Evolutionary conservation across 2,797 vertebrate genomes (phyloP).

Genomic region (Ctenopoma multispine): DNA sequence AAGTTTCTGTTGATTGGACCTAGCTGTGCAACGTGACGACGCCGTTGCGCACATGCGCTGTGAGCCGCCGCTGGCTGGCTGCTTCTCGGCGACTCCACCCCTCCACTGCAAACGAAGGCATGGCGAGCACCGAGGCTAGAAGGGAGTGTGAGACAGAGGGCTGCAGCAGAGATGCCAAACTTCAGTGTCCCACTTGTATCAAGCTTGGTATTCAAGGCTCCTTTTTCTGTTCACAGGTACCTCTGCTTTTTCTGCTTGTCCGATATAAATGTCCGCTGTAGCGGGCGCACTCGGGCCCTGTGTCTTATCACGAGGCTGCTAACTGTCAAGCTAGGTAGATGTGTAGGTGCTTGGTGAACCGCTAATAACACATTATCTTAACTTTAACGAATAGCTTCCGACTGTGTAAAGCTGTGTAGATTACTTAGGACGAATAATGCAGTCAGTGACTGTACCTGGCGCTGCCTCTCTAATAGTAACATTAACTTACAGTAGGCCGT

Average conservation of each 20-base stretch:
- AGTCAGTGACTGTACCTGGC: not conserved
- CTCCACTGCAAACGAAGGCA: constrained; percentile 75
- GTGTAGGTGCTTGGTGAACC: constrained; percentile 42
- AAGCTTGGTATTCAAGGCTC: constrained; percentile 98
- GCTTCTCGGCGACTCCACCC: constrained; percentile 58
- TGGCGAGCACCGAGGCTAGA: constrained; percentile 90
- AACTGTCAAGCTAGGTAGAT: constrained; percentile 63
- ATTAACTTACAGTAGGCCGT: not conserved
- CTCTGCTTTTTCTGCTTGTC: not conserved
- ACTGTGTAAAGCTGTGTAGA: not conserved
- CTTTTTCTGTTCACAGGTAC: constrained; percentile 98
- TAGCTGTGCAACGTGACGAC: constrained; percentile 74
- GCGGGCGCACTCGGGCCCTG: constrained; percentile 51
- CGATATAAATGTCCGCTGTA: not conserved
- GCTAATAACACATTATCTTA: constrained; percentile 1
- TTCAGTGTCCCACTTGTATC: constrained; percentile 98
- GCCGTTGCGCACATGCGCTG: constrained; percentile 60
- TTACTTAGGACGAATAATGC: not conserved
- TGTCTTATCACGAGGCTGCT: constrained; percentile 73
- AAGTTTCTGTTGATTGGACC: constrained; percentile 86
- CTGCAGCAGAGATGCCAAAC: constrained; percentile 94
- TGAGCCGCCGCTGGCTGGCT: constrained; percentile 35
- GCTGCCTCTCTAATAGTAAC: not conserved
- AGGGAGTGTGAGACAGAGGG: constrained; percentile 95
- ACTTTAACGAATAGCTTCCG: not conserved